phyloP scores from a whole-genome alignment of 2,113 vertebrate species.

The Rhodinocichla rosea region DNA sequence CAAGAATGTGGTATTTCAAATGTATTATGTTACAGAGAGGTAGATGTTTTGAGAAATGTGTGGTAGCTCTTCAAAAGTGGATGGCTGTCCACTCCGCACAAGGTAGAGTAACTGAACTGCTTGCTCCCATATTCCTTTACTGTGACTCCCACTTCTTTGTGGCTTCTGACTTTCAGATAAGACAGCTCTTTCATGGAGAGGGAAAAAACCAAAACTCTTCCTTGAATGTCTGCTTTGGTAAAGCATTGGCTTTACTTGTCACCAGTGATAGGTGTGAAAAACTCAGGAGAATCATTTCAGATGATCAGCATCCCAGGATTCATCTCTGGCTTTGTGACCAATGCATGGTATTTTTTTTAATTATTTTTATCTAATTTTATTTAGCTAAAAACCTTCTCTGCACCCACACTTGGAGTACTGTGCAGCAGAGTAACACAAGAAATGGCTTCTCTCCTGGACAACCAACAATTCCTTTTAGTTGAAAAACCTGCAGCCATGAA shows the following conservation, averaged over 20 bases:
- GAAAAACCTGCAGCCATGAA: not conserved
- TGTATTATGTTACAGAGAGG: not conserved
- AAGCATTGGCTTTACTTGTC: not conserved
- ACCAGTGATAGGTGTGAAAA: not conserved
- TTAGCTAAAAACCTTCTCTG: not conserved
- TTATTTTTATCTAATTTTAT: not conserved
- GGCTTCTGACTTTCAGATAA: not conserved
- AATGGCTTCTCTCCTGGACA: not conserved
- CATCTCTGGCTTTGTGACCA: not conserved
- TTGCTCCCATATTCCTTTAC: not conserved
- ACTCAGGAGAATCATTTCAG: not conserved
- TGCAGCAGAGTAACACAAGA: not conserved
- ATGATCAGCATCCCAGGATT: not conserved
- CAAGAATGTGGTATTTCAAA: not conserved
- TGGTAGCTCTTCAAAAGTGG: not conserved
- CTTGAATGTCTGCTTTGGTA: not conserved
- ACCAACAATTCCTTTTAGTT: not conserved
- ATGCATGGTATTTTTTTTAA: rapidly evolving
- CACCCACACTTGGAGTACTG: not conserved
- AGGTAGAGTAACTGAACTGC: not conserved
- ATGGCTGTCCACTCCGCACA: not conserved
- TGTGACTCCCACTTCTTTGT: not conserved
- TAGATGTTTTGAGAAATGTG: not conserved
- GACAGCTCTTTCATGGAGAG: not conserved
- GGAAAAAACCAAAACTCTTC: not conserved